Evolutionary conservation across 2,113 vertebrate genomes (phyloP).

Genomic region (Microcebus lehilahytsara): DNA sequence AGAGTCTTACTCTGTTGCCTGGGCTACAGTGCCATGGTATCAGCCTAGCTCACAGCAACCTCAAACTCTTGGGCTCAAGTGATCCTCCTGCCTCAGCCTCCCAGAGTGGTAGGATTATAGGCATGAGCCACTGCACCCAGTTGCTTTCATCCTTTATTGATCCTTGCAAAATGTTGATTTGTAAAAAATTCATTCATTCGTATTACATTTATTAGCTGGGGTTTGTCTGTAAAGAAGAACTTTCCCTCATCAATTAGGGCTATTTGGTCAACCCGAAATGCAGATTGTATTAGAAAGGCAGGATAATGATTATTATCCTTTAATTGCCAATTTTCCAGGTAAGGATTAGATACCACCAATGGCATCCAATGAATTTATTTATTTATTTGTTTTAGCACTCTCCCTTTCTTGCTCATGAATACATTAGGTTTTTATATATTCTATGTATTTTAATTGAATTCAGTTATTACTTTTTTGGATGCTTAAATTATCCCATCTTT

Average conservation of each 20-base stretch:
- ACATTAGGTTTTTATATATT: not conserved
- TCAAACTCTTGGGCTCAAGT: too few species aligned
- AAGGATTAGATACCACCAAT: not conserved
- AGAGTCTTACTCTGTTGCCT: too few species aligned
- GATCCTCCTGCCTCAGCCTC: too few species aligned
- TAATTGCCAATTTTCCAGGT: not conserved
- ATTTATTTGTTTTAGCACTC: not conserved
- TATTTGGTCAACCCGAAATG: not conserved
- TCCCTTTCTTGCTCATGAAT: not conserved
- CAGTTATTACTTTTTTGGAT: not conserved
- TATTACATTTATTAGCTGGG: not conserved
- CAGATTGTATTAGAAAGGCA: not conserved
- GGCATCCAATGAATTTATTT: not conserved
- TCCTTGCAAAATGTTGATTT: conserved; percentile 27
- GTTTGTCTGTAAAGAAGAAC: not conserved
- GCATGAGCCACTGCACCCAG: too few species aligned
- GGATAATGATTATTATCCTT: not conserved
- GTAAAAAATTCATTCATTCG: conserved; percentile 8
- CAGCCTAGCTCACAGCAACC: too few species aligned
- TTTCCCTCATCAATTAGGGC: not conserved
- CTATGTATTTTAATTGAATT: not conserved
- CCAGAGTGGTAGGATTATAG: too few species aligned
- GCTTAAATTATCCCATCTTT: not conserved
- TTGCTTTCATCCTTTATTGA: not conserved
- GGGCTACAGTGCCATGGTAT: too few species aligned